These are phyloP conservation scores for Caenorhabditis afra DNA, from an alignment of 2,888 invertebrate species.

Conservation along the genomic window DNA sequence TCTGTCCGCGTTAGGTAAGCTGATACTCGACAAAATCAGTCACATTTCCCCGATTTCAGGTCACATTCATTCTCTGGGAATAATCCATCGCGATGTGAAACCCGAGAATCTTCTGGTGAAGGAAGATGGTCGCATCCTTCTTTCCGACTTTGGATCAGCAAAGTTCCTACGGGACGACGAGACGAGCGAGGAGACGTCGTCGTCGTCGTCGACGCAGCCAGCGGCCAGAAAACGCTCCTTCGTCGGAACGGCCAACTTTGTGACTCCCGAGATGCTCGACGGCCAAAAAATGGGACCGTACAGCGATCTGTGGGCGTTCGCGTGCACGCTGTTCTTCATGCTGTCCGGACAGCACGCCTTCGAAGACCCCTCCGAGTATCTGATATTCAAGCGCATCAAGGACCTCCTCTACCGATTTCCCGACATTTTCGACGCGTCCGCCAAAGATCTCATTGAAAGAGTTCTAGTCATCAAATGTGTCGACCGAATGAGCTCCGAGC, in stretches of 20 bases:
- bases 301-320: slow-evolving; percentile 73
- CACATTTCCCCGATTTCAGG: slow-evolving; percentile 50
- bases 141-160: slow-evolving; percentile 97
- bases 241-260: slow-evolving; percentile 98
- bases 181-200: slow-evolving; percentile 25
- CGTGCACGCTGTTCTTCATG: slow-evolving; percentile 58
- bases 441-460: slow-evolving; percentile 90
- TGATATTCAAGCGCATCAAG: slow-evolving; percentile 95
- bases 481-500: slow-evolving; percentile 86
- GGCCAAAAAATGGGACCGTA: slow-evolving; percentile 29
- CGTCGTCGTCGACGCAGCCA: not conserved
- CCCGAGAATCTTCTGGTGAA: slow-evolving; percentile 94
- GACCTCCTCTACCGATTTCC: slow-evolving; percentile 93
- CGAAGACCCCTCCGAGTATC: slow-evolving; percentile 87
- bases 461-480: slow-evolving; percentile 85
- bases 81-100: slow-evolving; percentile 78
- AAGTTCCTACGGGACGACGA: slow-evolving; percentile 81
- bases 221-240: slow-evolving; percentile 83
- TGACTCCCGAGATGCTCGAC: slow-evolving; percentile 88
- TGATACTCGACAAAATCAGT: not conserved
- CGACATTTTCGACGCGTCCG: slow-evolving; percentile 89
- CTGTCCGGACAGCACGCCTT: slow-evolving; percentile 70
- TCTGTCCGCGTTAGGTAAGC: slow-evolving; percentile 87
- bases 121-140: slow-evolving; percentile 95
- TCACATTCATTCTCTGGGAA: slow-evolving; percentile 71